Evolutionary conservation across 1,140 invertebrate genomes (phyloP), one percentile per base, ranked within the genome.

Genomic region (Aethina tumida): DNA sequence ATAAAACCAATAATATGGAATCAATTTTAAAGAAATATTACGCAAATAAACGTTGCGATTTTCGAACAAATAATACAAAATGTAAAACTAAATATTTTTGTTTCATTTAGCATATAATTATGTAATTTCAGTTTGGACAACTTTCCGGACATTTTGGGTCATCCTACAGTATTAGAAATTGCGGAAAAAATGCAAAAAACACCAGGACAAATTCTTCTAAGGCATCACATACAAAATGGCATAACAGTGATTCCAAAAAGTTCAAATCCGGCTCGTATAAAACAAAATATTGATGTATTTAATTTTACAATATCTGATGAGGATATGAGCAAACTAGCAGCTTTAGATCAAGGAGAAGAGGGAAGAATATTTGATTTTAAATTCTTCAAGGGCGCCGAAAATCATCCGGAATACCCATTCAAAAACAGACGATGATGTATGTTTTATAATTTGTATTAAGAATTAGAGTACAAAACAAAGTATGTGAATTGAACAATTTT

Each of bases 221-320:
- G 64, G 33, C 71, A 67, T 55, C 50, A 74, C 4, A 35, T 69
- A 5, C 68, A 75, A 49, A 52, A 64, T 31, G 60, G 66, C 19
- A 59, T 76, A 19, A 56, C 61, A 20, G 69, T 70, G 9, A 71
- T 79, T 30, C 74, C 74, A 28, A 79, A 78, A 59, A 71, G 68
- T 47, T 51, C 52, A 1, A 70, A 64, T 48, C 52, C 63, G 0
- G 39, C 62, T 17, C 50, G 73, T 43, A 65, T 77, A 6, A 58
- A 63, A 42, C 58, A 70, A 12, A 85, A 84, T 56, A 70, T 70
- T 22, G 56, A 69, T 19, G 50, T 74, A 35, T 76, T 75, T 41
- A 66, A 75, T 55, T 78, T 78, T 53, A 52, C 62, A 33, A 49
- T 79, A 9, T 62, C 43, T 5, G 43, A 61, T 9, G 60, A 68